Conservation (phyloP, 2,888 invertebrate genomes). For the Leptopterna dolabrata region DNA sequence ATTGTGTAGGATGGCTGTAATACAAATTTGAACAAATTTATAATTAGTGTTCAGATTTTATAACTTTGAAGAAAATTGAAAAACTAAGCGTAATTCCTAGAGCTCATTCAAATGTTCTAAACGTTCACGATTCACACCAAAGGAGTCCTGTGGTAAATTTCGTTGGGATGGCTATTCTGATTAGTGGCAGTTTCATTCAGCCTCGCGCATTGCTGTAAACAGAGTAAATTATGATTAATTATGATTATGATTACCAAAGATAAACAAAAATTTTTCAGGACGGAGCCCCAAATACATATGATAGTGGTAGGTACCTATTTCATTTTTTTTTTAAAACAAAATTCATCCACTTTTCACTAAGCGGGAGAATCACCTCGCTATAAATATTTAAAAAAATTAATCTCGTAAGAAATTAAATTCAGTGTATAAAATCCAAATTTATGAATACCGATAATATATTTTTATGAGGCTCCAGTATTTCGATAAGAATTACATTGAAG, state of each 20-base stretch:
- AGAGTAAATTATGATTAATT: conserved; percentile 64
- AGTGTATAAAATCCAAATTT: no score
- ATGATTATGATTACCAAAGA: no score
- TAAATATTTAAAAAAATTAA: no score
- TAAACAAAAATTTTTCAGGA: background rate
- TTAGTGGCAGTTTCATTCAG: conserved; percentile 78
- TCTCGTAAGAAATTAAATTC: no score
- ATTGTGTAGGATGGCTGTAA: no score
- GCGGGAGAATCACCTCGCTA: no score
- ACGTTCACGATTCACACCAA: conserved; percentile 53
- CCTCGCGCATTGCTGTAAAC: conserved; percentile 81
- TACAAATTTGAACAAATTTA: no score
- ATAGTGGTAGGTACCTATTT: background rate
- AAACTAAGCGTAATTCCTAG: conserved; percentile 48
- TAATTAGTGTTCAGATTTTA: background rate
- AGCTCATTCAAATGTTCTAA: conserved; percentile 57
- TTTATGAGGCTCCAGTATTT: no score
- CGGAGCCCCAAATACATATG: background rate
- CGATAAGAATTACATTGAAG: no score
- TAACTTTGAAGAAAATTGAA: background rate
- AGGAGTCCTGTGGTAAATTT: conserved; percentile 71
- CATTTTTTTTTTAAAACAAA: background rate
- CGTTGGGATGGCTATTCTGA: conserved; percentile 86
- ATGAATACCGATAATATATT: no score
- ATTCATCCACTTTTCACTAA: background rate